Evolutionary conservation across 2,797 vertebrate species (phyloP), one percentile per base, ranked within the genome.

Genomic region (Picus viridis): DNA sequence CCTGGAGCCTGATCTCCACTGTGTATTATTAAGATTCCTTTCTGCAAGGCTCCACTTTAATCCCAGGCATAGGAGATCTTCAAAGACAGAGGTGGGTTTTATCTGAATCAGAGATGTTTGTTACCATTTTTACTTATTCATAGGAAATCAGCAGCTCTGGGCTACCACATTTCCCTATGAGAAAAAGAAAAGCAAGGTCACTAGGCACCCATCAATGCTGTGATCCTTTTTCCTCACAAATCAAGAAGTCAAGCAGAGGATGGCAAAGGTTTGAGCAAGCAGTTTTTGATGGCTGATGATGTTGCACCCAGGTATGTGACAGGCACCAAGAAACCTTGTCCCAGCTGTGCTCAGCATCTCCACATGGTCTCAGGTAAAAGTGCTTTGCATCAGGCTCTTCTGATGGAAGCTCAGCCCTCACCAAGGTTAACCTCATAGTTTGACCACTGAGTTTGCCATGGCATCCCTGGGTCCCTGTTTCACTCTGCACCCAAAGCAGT

Each of bases 301-400:
- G 30, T 34, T 68, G 74, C 34, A 49, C 47, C 47, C 47, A 49
- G 6, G 12, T 22, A 27, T 1, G 19, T 9, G 54, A 19, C 14
- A 56, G 34, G 30, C 29, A 62, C 41, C 30, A 11, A 78, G 32
- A 14, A 68, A 41, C 47, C 32, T 49, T 9, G 30, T 51, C 41
- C 41, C 2, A 2, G 49, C 18, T 7, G 0, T 6, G 22, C 68
- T 73, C 69, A 57, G 56, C 49, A 27, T 24, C 34, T 56, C 62
- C 1, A 1, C 47, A 19, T 0, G 4, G 17, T 27, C 49, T 24
- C 2, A 0, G 26, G 41, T 62, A n/a, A n/a, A 68, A 3, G 32
- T 11, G 30, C 15, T 68, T 73, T 51, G 56, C 34, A 12, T 23
- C 41, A 24, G 39, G 74, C 16, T 67, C 47, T 29, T 61, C 39